Evolutionary conservation across 1,140 invertebrate genomes (phyloP).

Genomic region (Mylabris phalerata): DNA sequence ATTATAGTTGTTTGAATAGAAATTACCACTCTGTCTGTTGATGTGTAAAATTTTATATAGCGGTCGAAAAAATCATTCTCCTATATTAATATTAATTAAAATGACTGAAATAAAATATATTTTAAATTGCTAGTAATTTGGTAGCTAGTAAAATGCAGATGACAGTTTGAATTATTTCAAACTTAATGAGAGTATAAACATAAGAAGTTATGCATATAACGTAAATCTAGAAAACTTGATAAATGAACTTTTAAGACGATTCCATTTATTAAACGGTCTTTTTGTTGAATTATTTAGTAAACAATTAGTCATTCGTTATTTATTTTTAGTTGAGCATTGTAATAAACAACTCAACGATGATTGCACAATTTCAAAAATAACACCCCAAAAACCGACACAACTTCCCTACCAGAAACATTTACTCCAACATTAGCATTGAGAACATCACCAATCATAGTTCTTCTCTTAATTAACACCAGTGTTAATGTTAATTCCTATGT

Average conservation of each 20-base stretch:
- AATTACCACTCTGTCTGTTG: too few species aligned
- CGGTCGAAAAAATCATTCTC: too few species aligned
- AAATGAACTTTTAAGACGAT: slow-evolving; percentile 14
- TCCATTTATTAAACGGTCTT: slow-evolving; percentile 8
- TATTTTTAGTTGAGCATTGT: background rate
- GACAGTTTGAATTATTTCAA: slow-evolving; percentile 15
- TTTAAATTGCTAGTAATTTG: slow-evolving; percentile 15
- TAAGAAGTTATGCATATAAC: slow-evolving; percentile 16
- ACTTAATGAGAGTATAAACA: slow-evolving; percentile 16
- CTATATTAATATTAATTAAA: too few species aligned
- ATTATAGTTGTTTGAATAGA: too few species aligned
- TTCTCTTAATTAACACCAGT: too few species aligned
- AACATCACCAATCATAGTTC: too few species aligned
- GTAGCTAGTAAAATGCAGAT: slow-evolving; percentile 16
- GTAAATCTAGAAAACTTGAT: slow-evolving; percentile 14
- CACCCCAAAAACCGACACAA: too few species aligned
- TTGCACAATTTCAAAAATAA: too few species aligned
- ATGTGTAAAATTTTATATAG: too few species aligned
- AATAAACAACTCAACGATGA: slow-evolving; percentile 1
- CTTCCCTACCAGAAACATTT: too few species aligned
- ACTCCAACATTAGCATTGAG: too few species aligned
- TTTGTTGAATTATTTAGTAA: slow-evolving; percentile 6
- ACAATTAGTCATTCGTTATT: slow-evolving; percentile 6
- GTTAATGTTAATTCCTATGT: too few species aligned
- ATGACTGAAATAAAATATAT: slow-evolving; percentile 8